Evolutionary conservation across 2,113 vertebrate species (phyloP), one percentile per base, ranked within the genome.

Genomic region (Planiliza haematocheilus): DNA sequence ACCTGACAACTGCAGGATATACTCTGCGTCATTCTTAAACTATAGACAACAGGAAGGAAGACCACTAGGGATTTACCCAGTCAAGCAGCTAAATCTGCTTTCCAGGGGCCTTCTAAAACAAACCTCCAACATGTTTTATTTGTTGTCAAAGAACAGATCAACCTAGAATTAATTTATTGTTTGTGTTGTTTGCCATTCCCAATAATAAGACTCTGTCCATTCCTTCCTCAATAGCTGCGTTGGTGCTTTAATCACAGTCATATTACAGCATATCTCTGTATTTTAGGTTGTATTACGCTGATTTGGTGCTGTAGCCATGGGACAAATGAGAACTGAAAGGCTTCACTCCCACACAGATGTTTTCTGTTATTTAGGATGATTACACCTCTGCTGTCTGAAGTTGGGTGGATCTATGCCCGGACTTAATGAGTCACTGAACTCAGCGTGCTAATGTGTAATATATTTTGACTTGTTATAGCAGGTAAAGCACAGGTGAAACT

Each of bases 1-100:
- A 45, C 39, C 7, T 70, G 30, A 59, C 41, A 80, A n/a, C 57
- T 68, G 70, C 72, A 61, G 49, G 62, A 36, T 74, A 51, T 42
- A 43, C 53, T 69, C 9, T 38, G 34, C 39, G 63, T 55, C 21
- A 39, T 10, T 60, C 61, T 41, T 72, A 34, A 42, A 63, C 30
- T 17, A 58, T 68, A 87, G 87, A 89, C 77, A 73, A 38, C 49
- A 76, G 62, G 46, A 66, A 72, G 69, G 50, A 68, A 60, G 58
- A 81, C 66, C 68, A 61, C 66, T 60, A 55, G 53, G 64, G 59
- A 80, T 1, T 5, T 49, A 41, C 39, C 46, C 17, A 48, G 50
- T 62, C 48, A 63, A 52, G 57, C 57, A 63, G 46, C 14, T 45
- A 63, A 84, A 84, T 77, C 61, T 18, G 49, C 70, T 74, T 71